Base-by-base conservation (phyloP, 2,888 invertebrate species). In the Cheilosia grossa region DNA sequence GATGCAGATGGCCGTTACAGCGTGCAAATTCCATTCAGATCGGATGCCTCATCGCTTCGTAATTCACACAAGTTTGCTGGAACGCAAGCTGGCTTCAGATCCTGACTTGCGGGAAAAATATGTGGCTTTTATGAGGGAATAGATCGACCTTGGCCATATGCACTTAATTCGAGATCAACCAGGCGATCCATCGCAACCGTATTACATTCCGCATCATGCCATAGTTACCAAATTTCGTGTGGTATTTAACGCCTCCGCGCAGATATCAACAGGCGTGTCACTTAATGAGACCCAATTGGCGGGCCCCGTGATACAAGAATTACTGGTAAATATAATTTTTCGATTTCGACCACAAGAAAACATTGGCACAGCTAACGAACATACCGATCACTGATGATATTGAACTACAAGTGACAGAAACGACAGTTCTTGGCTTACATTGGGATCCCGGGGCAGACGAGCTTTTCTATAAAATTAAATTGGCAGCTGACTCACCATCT, bases 191-290 rank as follows among this genome's bases (percentile, higher is more conserved):
- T 42, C 47, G 1, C 44, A 69, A 33, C 61, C 61, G 5, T 63
- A 63, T 6, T 56, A 63, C 40, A 69, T 69, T 0, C 61, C 77
- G 10, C 69, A 78, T 63, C 78, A 78, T 70, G 69, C 49, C 10
- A 49, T 70, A 1, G 37, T 37, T 2, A 2, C 7, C 13, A 64
- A 72, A 37, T 78, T 70, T 49, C 70, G 79, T 24, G 72, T 79
- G 30, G 72, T 72, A 21, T 79, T 79, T 44, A 66, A 72, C 47
- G 72, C 72, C 30, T 72, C 44, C 24, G 59, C 64, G 37, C 40
- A 47, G 2, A 63, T 63, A 19, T 27, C 63, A 49, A 51, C 24
- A 27, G 77, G 67, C 4, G 40, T 53, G 4, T 66, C 75, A 5
- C 75, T 61, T 1, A 61, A 69, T 17, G 69, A 69, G 13, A 53